Conservation (phyloP, 2,797 vertebrate genomes). For the Acanthurus leucopareius region DNA sequence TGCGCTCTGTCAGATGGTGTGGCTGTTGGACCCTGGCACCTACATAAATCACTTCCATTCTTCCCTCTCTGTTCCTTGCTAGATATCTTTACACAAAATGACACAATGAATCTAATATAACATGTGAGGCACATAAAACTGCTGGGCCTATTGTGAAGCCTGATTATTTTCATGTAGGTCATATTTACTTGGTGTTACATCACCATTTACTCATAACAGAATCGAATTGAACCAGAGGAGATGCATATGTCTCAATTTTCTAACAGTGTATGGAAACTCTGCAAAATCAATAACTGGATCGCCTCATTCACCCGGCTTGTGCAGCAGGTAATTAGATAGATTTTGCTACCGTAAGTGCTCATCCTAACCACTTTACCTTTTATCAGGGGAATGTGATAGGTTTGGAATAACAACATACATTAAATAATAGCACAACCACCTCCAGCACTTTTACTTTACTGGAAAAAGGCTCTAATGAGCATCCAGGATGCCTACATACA, state of each 20-base stretch:
- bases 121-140: conserved; percentile 21
- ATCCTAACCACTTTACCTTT: conserved; percentile 31
- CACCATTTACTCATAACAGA: conserved; percentile 8
- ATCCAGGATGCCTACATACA: conserved; percentile 28
- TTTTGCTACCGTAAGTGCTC: conserved; percentile 44
- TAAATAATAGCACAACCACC: conserved; percentile 18
- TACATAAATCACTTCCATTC: conserved; percentile 45
- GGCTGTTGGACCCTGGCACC: conserved; percentile 29
- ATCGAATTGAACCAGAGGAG: not conserved
- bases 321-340: conserved; percentile 55
- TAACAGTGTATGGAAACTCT: conserved; percentile 34
- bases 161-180: conserved; percentile 22
- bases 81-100: conserved; percentile 20
- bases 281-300: conserved; percentile 39
- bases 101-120: conserved; percentile 26
- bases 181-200: conserved; percentile 1
- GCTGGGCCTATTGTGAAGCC: not conserved
- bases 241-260: conserved; percentile 36
- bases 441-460: conserved; percentile 5
- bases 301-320: conserved; percentile 24
- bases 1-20: conserved; percentile 38
- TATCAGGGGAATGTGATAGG: conserved; percentile 53
- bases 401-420: conserved; percentile 34
- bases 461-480: conserved; percentile 24
- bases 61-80: conserved; percentile 27